These are phyloP conservation scores for Amiota communis DNA, from an alignment of 2,888 invertebrate species.

Conservation along the genomic window DNA sequence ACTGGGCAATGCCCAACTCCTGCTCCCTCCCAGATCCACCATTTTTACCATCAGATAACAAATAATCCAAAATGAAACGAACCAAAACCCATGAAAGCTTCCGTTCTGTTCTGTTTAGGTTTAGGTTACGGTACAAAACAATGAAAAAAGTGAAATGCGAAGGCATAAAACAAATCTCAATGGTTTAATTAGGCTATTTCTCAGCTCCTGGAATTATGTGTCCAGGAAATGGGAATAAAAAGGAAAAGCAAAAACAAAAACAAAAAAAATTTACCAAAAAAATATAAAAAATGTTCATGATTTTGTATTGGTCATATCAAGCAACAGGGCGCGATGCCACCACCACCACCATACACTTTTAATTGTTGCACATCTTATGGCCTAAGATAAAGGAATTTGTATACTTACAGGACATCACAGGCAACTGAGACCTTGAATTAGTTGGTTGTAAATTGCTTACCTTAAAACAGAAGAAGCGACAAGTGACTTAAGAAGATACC, in stretches of 20 bases:
- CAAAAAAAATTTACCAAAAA: background rate
- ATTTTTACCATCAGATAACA: conserved; percentile 3
- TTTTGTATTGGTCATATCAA: background rate
- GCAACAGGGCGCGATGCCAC: conserved; percentile 36
- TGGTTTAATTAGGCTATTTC: conserved; percentile 54
- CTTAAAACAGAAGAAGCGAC: no score
- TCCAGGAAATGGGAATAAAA: background rate
- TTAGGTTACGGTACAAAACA: background rate
- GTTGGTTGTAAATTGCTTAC: no score
- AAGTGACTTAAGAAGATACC: no score
- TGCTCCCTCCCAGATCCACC: background rate
- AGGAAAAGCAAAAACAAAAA: background rate
- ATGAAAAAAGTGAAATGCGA: conserved; percentile 20
- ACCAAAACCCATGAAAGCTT: background rate
- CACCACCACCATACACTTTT: background rate
- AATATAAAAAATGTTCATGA: background rate
- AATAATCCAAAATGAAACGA: background rate
- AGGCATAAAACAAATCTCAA: conserved; percentile 50
- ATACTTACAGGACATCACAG: no score
- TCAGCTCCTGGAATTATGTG: conserved; percentile 7
- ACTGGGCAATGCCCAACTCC: background rate
- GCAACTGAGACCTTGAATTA: no score
- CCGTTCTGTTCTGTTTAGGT: background rate
- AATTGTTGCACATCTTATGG: background rate
- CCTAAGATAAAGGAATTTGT: background rate